These are phyloP conservation scores for Sander vitreus DNA, from an alignment of 2,113 vertebrate species.

Conservation along the genomic window DNA sequence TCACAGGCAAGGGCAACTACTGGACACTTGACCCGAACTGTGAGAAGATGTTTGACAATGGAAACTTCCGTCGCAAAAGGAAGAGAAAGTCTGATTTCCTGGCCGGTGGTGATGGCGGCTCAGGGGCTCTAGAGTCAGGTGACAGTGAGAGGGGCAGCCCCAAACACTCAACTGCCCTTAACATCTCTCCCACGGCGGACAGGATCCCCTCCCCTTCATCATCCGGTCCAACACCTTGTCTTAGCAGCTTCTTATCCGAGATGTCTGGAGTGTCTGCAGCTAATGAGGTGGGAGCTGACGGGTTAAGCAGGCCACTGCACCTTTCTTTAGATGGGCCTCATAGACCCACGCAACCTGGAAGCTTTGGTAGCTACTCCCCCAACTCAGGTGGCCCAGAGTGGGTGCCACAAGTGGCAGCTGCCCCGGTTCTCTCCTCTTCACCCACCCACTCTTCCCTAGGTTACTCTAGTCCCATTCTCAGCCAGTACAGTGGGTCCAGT, in stretches of 20 bases:
- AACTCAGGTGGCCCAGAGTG: constrained; percentile 85
- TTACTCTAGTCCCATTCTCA: constrained; percentile 89
- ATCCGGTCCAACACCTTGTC: constrained; percentile 84
- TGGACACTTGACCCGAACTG: constrained; percentile 99
- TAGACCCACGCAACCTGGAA: constrained; percentile 87
- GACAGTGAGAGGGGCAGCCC: constrained; percentile 85
- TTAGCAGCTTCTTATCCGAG: constrained; percentile 92
- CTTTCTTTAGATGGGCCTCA: constrained; percentile 87
- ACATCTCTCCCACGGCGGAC: constrained; percentile 85
- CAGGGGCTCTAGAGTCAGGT: constrained; percentile 84
- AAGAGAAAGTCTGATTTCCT: constrained; percentile 95
- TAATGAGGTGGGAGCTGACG: constrained; percentile 82
- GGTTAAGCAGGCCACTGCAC: constrained; percentile 82
- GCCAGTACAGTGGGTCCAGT: constrained; percentile 89
- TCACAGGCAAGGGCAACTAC: constrained; percentile 96
- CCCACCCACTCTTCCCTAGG: constrained; percentile 85
- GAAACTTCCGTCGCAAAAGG: constrained; percentile 98
- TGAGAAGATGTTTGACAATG: constrained; percentile 99
- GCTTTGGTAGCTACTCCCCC: constrained; percentile 89
- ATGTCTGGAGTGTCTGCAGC: constrained; percentile 91
- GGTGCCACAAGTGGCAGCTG: constrained; percentile 85
- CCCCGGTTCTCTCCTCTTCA: constrained; percentile 85
- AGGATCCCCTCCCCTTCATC: constrained; percentile 86
- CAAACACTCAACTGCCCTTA: constrained; percentile 81
- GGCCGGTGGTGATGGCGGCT: constrained; percentile 65